Evolutionary conservation across 2,797 vertebrate species (phyloP).

Genomic region (Chelonia mydas): DNA sequence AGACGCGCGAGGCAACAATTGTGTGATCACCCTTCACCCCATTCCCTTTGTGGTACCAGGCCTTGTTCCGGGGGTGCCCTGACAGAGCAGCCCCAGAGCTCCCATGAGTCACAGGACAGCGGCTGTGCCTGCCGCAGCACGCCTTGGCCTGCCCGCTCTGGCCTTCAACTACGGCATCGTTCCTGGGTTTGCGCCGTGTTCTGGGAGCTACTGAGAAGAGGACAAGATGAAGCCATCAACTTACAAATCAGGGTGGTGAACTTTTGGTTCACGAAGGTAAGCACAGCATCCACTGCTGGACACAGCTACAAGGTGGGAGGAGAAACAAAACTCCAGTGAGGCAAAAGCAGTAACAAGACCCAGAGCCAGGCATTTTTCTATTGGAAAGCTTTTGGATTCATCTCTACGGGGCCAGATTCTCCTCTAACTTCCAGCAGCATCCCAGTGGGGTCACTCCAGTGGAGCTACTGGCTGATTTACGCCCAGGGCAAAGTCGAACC

Average conservation of each 20-base stretch:
- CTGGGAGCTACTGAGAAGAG: not conserved
- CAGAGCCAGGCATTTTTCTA: too few species aligned
- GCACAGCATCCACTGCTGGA: constrained; percentile 58
- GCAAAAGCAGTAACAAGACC: too few species aligned
- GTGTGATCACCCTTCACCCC: not conserved
- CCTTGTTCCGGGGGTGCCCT: not conserved
- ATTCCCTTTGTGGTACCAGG: not conserved
- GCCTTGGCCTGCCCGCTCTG: not conserved
- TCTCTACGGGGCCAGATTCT: too few species aligned
- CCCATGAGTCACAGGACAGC: not conserved
- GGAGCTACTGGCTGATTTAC: too few species aligned
- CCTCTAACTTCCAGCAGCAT: too few species aligned
- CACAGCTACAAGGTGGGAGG: constrained; percentile 63
- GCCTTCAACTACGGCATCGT: accelerated
- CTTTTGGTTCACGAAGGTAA: constrained; percentile 59
- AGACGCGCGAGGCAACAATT: too few species aligned
- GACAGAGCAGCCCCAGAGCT: not conserved
- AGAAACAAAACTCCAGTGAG: not conserved
- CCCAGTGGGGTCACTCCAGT: too few species aligned
- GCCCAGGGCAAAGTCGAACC: too few species aligned
- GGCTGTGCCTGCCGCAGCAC: not conserved
- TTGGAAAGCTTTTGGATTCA: too few species aligned
- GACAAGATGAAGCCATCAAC: not conserved
- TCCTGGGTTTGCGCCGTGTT: accelerated
- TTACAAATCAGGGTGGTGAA: constrained; percentile 1